These are phyloP conservation scores for Xestia sexstrigata DNA, from an alignment of 2,888 invertebrate genomes.

Conservation along the genomic window DNA sequence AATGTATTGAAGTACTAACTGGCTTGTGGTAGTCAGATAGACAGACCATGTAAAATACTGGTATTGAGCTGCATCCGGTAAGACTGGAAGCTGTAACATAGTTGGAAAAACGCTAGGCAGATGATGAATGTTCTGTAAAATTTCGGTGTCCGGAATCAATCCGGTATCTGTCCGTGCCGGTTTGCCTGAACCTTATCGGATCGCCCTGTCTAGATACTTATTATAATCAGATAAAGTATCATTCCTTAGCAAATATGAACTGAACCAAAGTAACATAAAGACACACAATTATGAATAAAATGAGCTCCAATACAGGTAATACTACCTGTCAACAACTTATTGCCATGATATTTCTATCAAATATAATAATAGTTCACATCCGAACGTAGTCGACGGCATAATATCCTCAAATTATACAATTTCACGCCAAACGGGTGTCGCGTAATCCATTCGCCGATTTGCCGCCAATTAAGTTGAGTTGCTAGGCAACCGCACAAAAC, in stretches of 20 bases:
- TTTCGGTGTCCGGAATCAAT: neutral
- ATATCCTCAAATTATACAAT: conserved; percentile 62
- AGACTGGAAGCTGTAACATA: too few relatives aligned
- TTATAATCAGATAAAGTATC: neutral
- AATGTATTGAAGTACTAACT: neutral
- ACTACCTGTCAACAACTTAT: conserved; percentile 21
- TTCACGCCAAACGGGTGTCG: conserved; percentile 63
- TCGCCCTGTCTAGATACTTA: neutral
- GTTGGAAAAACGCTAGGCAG: too few relatives aligned
- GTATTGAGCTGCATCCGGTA: too few relatives aligned
- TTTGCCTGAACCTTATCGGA: neutral
- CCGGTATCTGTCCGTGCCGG: neutral
- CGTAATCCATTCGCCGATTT: conserved; percentile 81
- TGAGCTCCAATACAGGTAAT: neutral
- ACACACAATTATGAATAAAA: neutral
- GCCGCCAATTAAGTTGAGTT: conserved; percentile 83
- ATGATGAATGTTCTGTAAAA: too few relatives aligned
- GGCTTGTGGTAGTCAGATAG: too few relatives aligned
- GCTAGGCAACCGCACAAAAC: conserved; percentile 79
- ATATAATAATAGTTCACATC: conserved; percentile 30
- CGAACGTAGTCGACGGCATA: conserved; percentile 47
- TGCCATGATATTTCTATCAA: conserved; percentile 21
- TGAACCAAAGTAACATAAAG: neutral
- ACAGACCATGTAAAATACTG: too few relatives aligned
- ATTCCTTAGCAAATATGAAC: neutral